phyloP scores from a whole-genome alignment of 1,140 invertebrate species.

The Drosophila pseudoananassae region DNA sequence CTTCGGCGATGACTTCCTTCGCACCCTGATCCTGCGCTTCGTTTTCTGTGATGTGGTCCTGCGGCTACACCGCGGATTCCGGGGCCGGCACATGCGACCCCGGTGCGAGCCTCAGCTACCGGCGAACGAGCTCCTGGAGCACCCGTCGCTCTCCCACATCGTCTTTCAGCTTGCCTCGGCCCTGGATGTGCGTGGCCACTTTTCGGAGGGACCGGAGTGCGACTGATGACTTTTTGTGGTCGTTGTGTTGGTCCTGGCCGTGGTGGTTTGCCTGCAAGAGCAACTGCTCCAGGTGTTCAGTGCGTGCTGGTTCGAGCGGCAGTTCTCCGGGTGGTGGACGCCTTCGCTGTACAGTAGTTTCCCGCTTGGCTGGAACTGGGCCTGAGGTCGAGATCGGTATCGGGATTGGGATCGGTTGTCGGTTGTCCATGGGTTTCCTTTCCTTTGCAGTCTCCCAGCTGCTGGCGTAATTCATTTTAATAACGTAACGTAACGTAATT shows the following conservation, averaged over 20 bases:
- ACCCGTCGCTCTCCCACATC: conserved; percentile 91
- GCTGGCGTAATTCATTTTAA: conserved; percentile 37
- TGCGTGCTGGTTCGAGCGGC: conserved; percentile 28
- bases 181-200: conserved; percentile 92
- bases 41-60: conserved; percentile 96
- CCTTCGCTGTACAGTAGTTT: conserved; percentile 71
- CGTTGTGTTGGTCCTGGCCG: conserved; percentile 47
- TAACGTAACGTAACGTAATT: conserved; percentile 52
- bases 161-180: conserved; percentile 92
- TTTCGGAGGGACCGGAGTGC: conserved; percentile 89
- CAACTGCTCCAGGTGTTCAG: conserved; percentile 55
- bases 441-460: conserved; percentile 32
- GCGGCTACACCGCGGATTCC: conserved; percentile 92
- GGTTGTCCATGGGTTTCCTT: conserved; percentile 27
- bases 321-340: conserved; percentile 43
- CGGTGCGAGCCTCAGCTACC: conserved; percentile 93
- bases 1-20: conserved; percentile 97
- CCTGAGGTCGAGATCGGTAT: conserved; percentile 2
- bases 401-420: not conserved
- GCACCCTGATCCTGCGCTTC: conserved; percentile 93
- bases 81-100: conserved; percentile 93
- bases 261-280: conserved; percentile 49
- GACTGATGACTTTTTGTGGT: conserved; percentile 86
- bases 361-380: conserved; percentile 45
- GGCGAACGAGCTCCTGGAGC: conserved; percentile 94